Base-by-base conservation (phyloP, 2,113 vertebrate genomes). In the Bujurquina vittata region DNA sequence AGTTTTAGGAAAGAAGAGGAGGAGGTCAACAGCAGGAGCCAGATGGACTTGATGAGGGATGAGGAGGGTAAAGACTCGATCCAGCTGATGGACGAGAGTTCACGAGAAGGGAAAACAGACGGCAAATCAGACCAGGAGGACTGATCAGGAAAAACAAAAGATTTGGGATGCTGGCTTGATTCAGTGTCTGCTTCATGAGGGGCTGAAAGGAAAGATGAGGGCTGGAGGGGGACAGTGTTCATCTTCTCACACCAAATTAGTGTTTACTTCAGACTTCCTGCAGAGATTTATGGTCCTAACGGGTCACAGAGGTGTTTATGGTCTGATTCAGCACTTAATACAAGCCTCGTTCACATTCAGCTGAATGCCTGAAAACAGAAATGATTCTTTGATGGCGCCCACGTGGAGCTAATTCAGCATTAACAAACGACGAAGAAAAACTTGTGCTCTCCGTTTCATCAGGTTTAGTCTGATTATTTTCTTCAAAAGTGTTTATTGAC, bases 21-120 rank as follows among this genome's bases (percentile, higher is more conserved):
- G 22, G 97, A 96, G 92, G 97, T 96, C 23, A 95, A 96, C 88
- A 96, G 96, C n/a, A 96, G 96, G 94, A 97, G 96, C 84, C 96
- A 96, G 95, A 96, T 96, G 94, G 96, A 97, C 77, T 96, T 95
- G 83, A 95, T 94, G 92, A 96, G 94, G 94, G 97, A 97, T 33
- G 95, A 95, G 84, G 96, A 97, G 92, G 94, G 94, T 59, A 96
- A 96, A 43, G 96, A 96, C 72, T 75, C 35, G 4, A 77, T 12
- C 77, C 95, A 96, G 93, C 97, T 95, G 92, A 97, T 97, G 97
- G 97, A 98, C 86, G 95, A 97, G 93, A 97, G 96, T 90, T 97
- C 96, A 23, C 95, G 96, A 95, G 97, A 98, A 93, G 96, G 97
- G 91, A 98, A 97, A 95, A 97, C 96, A 94, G 96, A 97, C 94